A percentile compares a stretch with the other conserved stretches of the same genome.
Conservation (phyloP, 2,888 invertebrate species). For the Melieria picta region DNA sequence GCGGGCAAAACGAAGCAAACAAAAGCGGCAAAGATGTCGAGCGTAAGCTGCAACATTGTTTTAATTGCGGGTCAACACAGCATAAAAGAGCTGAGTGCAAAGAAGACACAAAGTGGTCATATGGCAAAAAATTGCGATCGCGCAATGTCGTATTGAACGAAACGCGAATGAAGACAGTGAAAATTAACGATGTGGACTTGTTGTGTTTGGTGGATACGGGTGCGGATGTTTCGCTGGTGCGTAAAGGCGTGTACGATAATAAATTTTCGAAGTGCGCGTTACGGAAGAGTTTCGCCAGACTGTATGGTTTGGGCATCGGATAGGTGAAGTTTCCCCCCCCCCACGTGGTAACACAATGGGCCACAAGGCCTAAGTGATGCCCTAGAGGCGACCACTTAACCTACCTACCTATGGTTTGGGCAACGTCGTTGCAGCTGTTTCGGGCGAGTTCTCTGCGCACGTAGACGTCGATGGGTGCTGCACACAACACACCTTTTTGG, state of each 20-base stretch:
- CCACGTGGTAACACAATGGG: too few species aligned
- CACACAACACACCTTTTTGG: slow-evolving; percentile 18
- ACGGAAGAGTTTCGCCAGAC: not conserved
- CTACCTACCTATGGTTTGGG: too few species aligned
- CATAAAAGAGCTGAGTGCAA: slow-evolving; percentile 14
- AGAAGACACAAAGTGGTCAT: slow-evolving; percentile 16
- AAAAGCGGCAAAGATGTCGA: slow-evolving; percentile 1
- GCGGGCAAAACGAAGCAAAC: not conserved
- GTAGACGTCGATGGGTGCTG: not conserved
- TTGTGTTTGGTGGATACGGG: slow-evolving; percentile 26
- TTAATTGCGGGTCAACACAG: slow-evolving; percentile 22
- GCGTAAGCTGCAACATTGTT: slow-evolving; percentile 3
- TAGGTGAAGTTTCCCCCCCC: too few species aligned
- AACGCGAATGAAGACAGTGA: slow-evolving; percentile 1
- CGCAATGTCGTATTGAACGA: slow-evolving; percentile 8
- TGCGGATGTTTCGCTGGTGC: slow-evolving; percentile 22
- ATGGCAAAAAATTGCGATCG: slow-evolving; percentile 5
- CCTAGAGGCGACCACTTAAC: too few species aligned
- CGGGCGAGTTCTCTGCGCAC: too few species aligned
- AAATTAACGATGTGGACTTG: not conserved
- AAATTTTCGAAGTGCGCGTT: not conserved
- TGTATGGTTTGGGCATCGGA: slow-evolving; percentile 25
- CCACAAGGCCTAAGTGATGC: too few species aligned
- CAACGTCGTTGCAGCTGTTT: too few species aligned
- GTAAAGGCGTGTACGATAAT: slow-evolving; percentile 1